Base-by-base conservation (phyloP, 2,113 vertebrate species). In the Arothron firmamentum region DNA sequence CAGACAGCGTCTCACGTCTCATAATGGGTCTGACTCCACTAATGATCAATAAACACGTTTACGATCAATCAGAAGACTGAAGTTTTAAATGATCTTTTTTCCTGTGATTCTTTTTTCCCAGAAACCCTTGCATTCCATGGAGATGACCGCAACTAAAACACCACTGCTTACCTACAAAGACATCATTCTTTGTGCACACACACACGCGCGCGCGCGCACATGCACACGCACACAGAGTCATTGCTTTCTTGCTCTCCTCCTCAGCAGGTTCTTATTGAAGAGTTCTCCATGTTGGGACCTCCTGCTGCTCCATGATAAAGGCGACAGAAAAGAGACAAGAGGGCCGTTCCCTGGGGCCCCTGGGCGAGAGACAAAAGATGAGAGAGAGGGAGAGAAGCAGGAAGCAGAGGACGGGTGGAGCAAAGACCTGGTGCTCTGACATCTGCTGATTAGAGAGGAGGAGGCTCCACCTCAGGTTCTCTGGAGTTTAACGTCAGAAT, bases 131-230 rank as follows among this genome's bases (percentile, higher is more conserved):
- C 74, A 57, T 59, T 71, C 84, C 79, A 69, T 67, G 75, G 77
- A 80, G 66, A 84, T 69, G 1, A 21, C 19, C 69, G 59, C 34
- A 71, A 2, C 56, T 62, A 62, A 74, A 82, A 75, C 61, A 71
- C 73, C 74, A 67, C 43, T 13, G 20, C 52, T 66, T 31, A 81
- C 83, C 81, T 76, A 81, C 81, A 75, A 81, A 82, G 78, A 70
- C 80, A 75, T 78, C 71, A 74, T 74, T 82, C 77, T 72, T 21
- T 62, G 3, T 48, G 21, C 61, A 20, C 52, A 21, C 62, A 16
- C 52, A 41, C 54, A 45, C 50, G 28, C 52, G 38, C 43, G 31
- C 43, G 42, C 46, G 21, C 23, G 38, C 67, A 52, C 54, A 34
- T 65, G 58, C 64, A 61, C 70, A 65, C 53, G 56, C 53, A 49